Evolutionary conservation across 2,888 invertebrate genomes (phyloP).

Genomic region (Eucera pruinosa): DNA sequence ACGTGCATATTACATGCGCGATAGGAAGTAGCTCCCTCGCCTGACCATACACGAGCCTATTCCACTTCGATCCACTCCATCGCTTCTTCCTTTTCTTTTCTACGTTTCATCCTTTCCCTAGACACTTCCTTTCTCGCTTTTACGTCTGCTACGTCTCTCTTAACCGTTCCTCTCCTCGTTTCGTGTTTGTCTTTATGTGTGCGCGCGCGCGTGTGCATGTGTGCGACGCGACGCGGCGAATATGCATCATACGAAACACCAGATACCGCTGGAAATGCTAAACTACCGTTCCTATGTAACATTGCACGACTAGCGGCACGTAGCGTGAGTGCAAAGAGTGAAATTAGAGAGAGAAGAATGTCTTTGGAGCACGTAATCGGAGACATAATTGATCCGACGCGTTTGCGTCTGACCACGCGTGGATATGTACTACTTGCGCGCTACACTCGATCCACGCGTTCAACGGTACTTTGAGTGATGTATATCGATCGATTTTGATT

Average conservation of each 20-base stretch:
- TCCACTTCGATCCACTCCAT: conserved; percentile 57
- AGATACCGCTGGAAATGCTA: conserved; percentile 45
- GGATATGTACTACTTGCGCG: conserved; percentile 17
- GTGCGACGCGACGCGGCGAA: conserved; percentile 8
- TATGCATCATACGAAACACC: conserved; percentile 32
- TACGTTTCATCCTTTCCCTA: not conserved
- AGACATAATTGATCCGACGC: conserved; percentile 27
- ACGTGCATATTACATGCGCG: conserved; percentile 75
- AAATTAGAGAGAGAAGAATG: conserved; percentile 47
- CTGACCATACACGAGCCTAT: conserved; percentile 70
- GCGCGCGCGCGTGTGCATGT: not conserved
- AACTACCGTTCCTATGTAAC: conserved; percentile 29
- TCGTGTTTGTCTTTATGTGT: not conserved
- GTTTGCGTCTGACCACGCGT: conserved; percentile 31
- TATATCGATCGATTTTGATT: not conserved
- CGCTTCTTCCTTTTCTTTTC: not conserved
- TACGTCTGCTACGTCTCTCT: not conserved
- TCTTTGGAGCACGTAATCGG: conserved; percentile 38
- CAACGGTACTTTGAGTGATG: not conserved
- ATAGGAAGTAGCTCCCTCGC: conserved; percentile 55
- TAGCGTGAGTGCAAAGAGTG: not conserved
- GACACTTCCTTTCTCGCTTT: not conserved
- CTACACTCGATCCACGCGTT: conserved; percentile 19
- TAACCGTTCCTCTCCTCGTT: not conserved
- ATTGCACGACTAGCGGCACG: not conserved